Base-by-base conservation (phyloP, 2,888 invertebrate species). In the Conomelus anceps region DNA sequence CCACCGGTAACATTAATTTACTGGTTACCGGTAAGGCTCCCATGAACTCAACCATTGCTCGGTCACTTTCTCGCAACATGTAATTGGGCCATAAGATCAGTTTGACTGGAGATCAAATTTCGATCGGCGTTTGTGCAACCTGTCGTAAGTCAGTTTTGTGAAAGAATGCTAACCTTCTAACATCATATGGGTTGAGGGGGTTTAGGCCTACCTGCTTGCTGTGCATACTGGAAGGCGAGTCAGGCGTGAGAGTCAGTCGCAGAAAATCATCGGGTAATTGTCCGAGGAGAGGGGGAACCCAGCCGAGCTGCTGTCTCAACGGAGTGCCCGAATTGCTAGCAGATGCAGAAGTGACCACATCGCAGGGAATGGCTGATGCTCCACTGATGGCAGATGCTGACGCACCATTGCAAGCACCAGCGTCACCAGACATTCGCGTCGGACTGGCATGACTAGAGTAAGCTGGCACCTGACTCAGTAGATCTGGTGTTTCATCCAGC, bases 181-280 rank as follows among this genome's bases (percentile, higher is more conserved):
- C n/a, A n/a, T n/a, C n/a, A n/a, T n/a, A n/a, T n/a, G n/a, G 26
- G 11, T 26, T 7, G 26, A 29, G 26, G 22, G 24, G 29, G 22
- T 86, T 29, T 9, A 24, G 34, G 24, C 87, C 85, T 84, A 88
- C 89, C 89, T 89, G 89, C 29, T 88, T 89, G 24, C 26, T 89
- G n/a, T 22, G 20, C 84, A 24, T 17, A 34, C 63, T 63, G 9
- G 86, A 86, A 4, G 86, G 24, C 22, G 86, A 24, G 22, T n/a
- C 86, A 22, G 0, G 94, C 93, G 91, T 90, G 22, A 91, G 90
- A 4, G 95, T 94, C 91, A 96, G 94, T 90, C 97, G 95, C 84
- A 98, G 94, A 93, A 98, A 98, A 93, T 96, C 96, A 84, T 96
- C 95, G 0, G 98, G 98, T 89, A 98, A 93, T 0, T 96, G 96